Evolutionary conservation across 2,888 invertebrate species (phyloP).

Genomic region (Zaprionus lineosus): DNA sequence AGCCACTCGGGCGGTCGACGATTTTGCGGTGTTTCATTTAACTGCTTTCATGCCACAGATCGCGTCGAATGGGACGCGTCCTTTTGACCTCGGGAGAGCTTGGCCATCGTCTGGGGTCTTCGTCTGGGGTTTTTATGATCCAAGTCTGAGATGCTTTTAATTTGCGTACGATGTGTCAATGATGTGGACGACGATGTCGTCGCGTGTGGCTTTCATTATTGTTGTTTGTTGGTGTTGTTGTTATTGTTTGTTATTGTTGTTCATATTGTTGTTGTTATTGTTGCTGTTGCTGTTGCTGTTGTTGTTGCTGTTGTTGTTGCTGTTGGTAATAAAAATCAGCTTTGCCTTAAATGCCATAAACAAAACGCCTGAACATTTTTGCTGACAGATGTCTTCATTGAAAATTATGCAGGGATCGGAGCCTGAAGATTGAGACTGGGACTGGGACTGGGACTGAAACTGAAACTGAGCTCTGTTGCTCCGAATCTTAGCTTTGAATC

Average conservation of each 20-base stretch:
- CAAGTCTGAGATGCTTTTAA: slow-evolving; percentile 70
- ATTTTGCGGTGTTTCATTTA: slow-evolving; percentile 75
- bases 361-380: slow-evolving; percentile 78
- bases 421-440: slow-evolving; percentile 12
- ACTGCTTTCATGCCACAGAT: slow-evolving; percentile 76
- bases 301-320: slow-evolving; percentile 39
- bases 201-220: slow-evolving; percentile 63
- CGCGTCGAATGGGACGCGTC: slow-evolving; percentile 80
- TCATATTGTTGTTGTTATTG: slow-evolving; percentile 15
- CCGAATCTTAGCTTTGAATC: too few relatives aligned
- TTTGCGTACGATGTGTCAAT: slow-evolving; percentile 79
- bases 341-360: slow-evolving; percentile 74
- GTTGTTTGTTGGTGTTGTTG: slow-evolving; percentile 16
- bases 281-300: slow-evolving; percentile 23
- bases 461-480: background rate
- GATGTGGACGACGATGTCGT: slow-evolving; percentile 61
- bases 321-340: slow-evolving; percentile 75
- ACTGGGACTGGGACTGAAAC: slow-evolving; percentile 6
- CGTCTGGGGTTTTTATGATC: slow-evolving; percentile 53
- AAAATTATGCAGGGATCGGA: slow-evolving; percentile 63
- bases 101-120: slow-evolving; percentile 2
- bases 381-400: slow-evolving; percentile 82
- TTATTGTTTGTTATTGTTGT: slow-evolving; percentile 25
- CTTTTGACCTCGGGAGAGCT: slow-evolving; percentile 76
- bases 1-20: slow-evolving; percentile 55